These are phyloP conservation scores for Poecilia latipinna DNA, from an alignment of 2,113 vertebrate genomes.

Conservation along the genomic window DNA sequence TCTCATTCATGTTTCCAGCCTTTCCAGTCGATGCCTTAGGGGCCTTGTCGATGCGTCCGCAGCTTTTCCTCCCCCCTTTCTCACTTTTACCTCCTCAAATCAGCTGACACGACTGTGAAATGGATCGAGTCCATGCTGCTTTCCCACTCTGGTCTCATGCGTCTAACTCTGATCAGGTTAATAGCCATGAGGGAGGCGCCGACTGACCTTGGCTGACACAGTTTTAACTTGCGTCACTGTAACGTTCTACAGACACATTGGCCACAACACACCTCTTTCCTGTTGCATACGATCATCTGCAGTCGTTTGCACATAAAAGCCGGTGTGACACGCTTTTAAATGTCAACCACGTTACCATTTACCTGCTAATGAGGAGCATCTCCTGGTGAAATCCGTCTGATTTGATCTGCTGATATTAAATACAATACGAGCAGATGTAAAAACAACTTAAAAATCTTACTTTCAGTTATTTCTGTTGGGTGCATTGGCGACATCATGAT, in stretches of 20 bases:
- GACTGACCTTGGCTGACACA: neutral
- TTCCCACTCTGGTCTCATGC: neutral
- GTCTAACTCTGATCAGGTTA: neutral
- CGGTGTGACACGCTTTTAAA: neutral
- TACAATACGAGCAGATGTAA: neutral
- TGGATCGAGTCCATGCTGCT: neutral
- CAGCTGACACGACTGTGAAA: neutral
- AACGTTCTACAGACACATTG: neutral
- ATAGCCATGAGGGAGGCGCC: neutral
- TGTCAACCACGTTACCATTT: neutral
- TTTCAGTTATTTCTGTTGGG: neutral
- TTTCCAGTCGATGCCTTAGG: too few species aligned
- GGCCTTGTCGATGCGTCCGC: constrained; percentile 1
- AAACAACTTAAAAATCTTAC: too few species aligned
- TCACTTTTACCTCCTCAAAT: neutral
- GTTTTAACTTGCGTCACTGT: neutral
- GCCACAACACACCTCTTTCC: neutral
- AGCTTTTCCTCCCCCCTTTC: neutral
- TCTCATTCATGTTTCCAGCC: constrained; percentile 25
- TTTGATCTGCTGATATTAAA: neutral
- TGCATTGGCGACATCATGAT: neutral
- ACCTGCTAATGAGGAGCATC: neutral
- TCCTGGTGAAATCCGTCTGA: neutral
- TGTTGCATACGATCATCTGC: neutral
- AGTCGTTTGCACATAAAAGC: neutral